Conservation (phyloP, 2,888 invertebrate genomes). For the Tenthredo mesomela region DNA sequence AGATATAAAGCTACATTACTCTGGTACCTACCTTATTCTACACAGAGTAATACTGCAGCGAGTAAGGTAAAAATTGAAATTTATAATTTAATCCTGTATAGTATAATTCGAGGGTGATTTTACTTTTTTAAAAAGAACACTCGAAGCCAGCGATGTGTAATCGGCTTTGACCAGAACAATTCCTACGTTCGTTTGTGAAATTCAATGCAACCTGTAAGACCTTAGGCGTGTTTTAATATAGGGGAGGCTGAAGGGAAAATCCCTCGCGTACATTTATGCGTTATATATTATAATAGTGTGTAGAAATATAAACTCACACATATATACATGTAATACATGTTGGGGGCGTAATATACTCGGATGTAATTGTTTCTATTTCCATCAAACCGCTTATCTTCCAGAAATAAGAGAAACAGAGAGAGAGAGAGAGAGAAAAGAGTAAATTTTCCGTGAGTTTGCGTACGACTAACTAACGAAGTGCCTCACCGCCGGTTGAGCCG, state of each 20-base stretch:
- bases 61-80: neutral
- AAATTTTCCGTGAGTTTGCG: neutral
- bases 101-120: slow-evolving; percentile 13
- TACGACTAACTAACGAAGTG: slow-evolving; percentile 36
- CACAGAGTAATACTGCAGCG: neutral
- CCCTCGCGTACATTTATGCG: neutral
- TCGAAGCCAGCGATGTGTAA: neutral
- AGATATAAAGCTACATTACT: neutral
- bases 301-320: neutral
- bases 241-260: neutral
- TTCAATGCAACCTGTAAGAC: slow-evolving; percentile 12
- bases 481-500: slow-evolving; percentile 4
- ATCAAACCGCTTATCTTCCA: slow-evolving; percentile 28
- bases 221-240: slow-evolving; percentile 12
- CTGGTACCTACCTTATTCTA: neutral
- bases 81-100: slow-evolving; percentile 11
- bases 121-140: neutral
- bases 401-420: too few relatives aligned
- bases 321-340: neutral
- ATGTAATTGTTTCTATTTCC: slow-evolving; percentile 42
- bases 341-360: neutral
- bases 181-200: neutral
- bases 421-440: neutral
- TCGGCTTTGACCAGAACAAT: slow-evolving; percentile 45
- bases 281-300: neutral